Evolutionary conservation across 2,888 invertebrate genomes (phyloP), one percentile per base, ranked within the genome.

Genomic region (Uropetala carovei): DNA sequence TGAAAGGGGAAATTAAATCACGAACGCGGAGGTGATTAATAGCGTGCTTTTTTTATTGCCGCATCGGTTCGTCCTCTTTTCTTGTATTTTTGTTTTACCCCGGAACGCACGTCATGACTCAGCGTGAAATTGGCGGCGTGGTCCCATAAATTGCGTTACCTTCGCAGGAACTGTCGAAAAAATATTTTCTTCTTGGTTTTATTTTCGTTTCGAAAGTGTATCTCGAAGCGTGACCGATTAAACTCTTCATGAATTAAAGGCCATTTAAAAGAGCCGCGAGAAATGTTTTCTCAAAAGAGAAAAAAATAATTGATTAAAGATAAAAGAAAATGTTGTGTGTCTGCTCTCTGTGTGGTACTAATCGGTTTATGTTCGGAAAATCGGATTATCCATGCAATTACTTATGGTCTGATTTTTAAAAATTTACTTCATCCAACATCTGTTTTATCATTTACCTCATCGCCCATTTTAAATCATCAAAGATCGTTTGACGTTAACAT

Each of bases 1-100:
- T n/a, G 5, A 22, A 58, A 60, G 22, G 86, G 60, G 86, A 86
- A 86, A 86, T 86, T 86, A 86, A 86, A 86, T 60, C 60, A 18
- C 60, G 60, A 59, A 86, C 22, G 60, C 27, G 13, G 59, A 11
- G 27, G 86, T 60, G 86, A 64, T 60, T 86, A 64, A 86, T 86
- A 30, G 43, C 60, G 30, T 18, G 83, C 30, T 58, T 86, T 86
- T 86, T 86, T 59, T 86, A 58, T 58, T 86, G 18, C 9, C 59
- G 86, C 86, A 64, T 86, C 60, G 60, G 59, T 60, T 60, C 27
- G 60, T 59, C 18, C 86, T 16, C 16, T 30, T 18, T 58, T 86
- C 13, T 86, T 86, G 18, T 86, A 84, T 86, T 86, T 86, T 64
- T 60, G n/a, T 60, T 86, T 86, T 86, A 27, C 16, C 86, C 59